A percentile compares a stretch with the other conserved stretches of the same genome.
Conservation (phyloP, 2,797 vertebrate species). For the Hippopotamyrus pictus region DNA sequence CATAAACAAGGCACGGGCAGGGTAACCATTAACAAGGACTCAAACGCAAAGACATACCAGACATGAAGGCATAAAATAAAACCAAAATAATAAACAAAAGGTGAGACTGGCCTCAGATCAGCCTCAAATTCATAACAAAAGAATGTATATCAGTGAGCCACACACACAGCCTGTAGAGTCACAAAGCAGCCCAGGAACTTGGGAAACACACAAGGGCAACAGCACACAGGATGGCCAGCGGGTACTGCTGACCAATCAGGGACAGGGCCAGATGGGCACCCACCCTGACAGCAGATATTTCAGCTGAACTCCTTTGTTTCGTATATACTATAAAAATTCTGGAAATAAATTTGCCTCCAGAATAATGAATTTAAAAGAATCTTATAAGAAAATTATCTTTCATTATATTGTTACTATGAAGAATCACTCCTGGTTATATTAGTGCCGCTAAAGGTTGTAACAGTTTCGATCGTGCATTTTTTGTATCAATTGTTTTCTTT, state of each 20-base stretch:
- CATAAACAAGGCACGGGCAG: not conserved
- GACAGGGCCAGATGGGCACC: not conserved
- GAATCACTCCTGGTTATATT: not conserved
- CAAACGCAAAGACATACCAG: not conserved
- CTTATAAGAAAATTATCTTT: not conserved
- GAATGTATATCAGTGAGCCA: not conserved
- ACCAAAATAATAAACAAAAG: not conserved
- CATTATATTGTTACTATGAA: not conserved
- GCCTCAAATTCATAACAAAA: not conserved
- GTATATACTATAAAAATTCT: not conserved
- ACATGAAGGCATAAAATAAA: not conserved
- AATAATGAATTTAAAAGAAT: not conserved
- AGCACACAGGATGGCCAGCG: not conserved
- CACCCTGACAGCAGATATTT: not conserved
- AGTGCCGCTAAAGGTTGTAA: not conserved
- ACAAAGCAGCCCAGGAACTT: not conserved
- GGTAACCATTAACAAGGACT: not conserved
- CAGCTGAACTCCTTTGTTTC: not conserved
- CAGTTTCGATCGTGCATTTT: not conserved
- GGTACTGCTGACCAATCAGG: not conserved
- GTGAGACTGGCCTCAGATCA: not conserved
- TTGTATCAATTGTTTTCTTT: not conserved
- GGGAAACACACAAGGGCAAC: not conserved
- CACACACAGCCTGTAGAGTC: not conserved
- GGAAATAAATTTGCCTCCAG: not conserved